Percentiles rank a stretch among this genome's conserved stretches.
Conservation (phyloP, 2,888 invertebrate genomes). For the Graphium colonna region DNA sequence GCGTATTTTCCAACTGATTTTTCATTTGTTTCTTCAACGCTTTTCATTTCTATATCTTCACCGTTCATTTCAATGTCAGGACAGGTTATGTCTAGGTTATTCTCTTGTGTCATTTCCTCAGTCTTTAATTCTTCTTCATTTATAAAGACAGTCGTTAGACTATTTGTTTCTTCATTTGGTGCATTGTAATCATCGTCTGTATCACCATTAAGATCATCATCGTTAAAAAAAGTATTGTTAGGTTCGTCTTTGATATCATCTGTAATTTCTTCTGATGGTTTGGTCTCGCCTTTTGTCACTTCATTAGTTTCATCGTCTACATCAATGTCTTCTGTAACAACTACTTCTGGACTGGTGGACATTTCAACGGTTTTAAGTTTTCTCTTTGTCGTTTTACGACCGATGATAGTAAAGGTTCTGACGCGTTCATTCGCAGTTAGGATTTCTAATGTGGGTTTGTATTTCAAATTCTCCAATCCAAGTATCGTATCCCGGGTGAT, state of each 20-base stretch:
- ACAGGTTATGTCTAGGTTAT: not conserved
- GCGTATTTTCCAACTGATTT: no score
- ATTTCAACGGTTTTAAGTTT: not conserved
- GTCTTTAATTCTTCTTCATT: slow-evolving; percentile 8
- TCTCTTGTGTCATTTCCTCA: not conserved
- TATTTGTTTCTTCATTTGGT: not conserved
- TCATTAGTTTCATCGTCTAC: not conserved
- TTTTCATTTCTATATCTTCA: not conserved
- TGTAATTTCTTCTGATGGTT: not conserved
- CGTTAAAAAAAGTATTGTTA: not conserved
- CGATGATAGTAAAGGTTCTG: slow-evolving; percentile 16
- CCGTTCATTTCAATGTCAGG: not conserved
- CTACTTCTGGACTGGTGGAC: not conserved
- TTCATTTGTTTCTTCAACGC: no score
- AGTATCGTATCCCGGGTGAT: slow-evolving; percentile 42
- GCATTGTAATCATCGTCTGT: slow-evolving; percentile 4
- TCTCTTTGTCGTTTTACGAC: not conserved
- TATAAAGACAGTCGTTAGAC: slow-evolving; percentile 13
- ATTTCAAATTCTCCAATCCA: slow-evolving; percentile 37
- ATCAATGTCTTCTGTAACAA: not conserved
- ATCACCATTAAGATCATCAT: not conserved
- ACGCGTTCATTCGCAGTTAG: slow-evolving; percentile 34
- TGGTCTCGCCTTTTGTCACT: not conserved
- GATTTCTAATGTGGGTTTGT: slow-evolving; percentile 37
- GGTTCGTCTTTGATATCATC: not conserved